Evolutionary conservation across 2,888 invertebrate genomes (phyloP).

Genomic region (Caenorhabditis sinica): DNA sequence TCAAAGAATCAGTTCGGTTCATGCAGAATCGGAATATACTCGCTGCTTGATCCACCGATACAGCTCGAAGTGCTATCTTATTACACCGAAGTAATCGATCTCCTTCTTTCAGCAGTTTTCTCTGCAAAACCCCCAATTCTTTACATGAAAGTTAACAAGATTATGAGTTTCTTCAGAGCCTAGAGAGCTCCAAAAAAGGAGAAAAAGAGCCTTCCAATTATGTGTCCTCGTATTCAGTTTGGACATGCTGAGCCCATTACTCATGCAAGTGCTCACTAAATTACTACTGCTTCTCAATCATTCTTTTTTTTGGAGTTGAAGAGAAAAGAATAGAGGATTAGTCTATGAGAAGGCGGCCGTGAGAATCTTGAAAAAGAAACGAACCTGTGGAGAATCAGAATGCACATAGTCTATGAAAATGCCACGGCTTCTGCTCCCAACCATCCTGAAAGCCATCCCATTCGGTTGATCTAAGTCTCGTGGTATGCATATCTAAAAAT

Average conservation of each 20-base stretch:
- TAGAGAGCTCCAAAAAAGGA: neutral
- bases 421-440: constrained; percentile 57
- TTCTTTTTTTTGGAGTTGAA: neutral
- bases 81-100: constrained; percentile 58
- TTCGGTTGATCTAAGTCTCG: constrained; percentile 46
- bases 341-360: neutral
- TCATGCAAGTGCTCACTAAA: constrained; percentile 35
- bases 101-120: constrained; percentile 37
- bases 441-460: constrained; percentile 65
- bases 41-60: constrained; percentile 62
- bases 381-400: constrained; percentile 47
- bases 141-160: constrained; percentile 8
- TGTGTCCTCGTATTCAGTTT: constrained; percentile 27
- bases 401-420: constrained; percentile 56
- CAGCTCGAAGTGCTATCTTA: constrained; percentile 38
- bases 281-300: constrained; percentile 19
- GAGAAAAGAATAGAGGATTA: neutral
- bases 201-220: constrained; percentile 29
- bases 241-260: constrained; percentile 30
- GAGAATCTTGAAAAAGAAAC: no score
- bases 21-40: constrained; percentile 57
- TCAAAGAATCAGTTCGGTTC: constrained; percentile 33
- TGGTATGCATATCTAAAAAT: constrained; percentile 37
- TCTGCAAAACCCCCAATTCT: constrained; percentile 18
- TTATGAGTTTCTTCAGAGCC: constrained; percentile 35